These are phyloP conservation scores for Sparidentex hasta DNA, from an alignment of 2,797 vertebrate genomes.

Conservation along the genomic window DNA sequence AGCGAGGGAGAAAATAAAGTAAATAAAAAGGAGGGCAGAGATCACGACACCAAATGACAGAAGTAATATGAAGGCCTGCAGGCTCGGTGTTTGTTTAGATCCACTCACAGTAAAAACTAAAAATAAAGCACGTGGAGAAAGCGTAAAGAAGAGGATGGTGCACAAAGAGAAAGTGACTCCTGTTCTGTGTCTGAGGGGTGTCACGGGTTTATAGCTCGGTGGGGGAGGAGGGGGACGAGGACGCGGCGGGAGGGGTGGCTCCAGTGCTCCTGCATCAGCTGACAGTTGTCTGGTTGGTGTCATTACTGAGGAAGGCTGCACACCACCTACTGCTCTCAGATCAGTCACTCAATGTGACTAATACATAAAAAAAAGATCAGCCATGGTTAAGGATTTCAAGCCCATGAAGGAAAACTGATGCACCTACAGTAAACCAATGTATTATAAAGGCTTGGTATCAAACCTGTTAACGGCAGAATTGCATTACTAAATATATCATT, in stretches of 20 bases:
- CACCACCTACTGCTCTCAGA: constrained; percentile 25
- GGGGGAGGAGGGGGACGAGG: constrained; percentile 21
- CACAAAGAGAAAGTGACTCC: constrained; percentile 54
- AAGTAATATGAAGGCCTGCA: background rate
- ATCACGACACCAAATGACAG: background rate
- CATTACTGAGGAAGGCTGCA: background rate
- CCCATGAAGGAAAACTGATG: background rate
- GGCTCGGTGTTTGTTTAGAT: constrained; percentile 19
- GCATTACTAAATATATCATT: background rate
- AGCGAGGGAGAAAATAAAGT: background rate
- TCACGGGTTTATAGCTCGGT: constrained; percentile 59
- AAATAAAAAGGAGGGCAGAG: constrained; percentile 4
- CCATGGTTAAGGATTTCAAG: background rate
- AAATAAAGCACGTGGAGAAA: background rate
- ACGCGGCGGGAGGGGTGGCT: constrained; percentile 46
- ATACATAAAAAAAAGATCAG: background rate
- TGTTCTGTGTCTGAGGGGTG: constrained; percentile 61
- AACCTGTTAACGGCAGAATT: no score
- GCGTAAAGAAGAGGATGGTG: background rate
- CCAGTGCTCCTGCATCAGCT: constrained; percentile 53
- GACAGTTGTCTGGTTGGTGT: constrained; percentile 51
- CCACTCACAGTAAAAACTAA: background rate
- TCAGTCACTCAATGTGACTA: constrained; percentile 15
- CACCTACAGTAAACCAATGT: no score
- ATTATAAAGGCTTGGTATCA: no score